phyloP scores from a whole-genome alignment of 1,140 invertebrate species.

The Polypedilum vanderplanki region DNA sequence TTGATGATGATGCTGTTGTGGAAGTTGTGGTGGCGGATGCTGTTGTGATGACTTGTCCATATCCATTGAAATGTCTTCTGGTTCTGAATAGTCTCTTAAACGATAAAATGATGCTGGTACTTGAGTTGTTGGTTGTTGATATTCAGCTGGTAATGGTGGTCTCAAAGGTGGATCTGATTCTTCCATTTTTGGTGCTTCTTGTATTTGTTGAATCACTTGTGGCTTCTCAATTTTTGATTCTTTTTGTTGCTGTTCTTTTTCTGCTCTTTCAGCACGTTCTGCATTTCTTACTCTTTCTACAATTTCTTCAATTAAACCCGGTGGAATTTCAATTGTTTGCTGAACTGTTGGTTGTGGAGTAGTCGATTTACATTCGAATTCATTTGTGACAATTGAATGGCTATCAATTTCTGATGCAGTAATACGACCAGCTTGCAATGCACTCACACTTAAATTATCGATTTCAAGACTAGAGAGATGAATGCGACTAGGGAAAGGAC shows the following conservation, averaged over 20 bases:
- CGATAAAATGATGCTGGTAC: slow-evolving; percentile 44
- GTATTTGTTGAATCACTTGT: slow-evolving; percentile 8
- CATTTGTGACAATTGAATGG: slow-evolving; percentile 50
- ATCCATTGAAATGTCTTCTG: slow-evolving; percentile 37
- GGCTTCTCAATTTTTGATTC: slow-evolving; percentile 29
- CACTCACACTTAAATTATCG: slow-evolving; percentile 64
- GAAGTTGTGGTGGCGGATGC: slow-evolving; percentile 6
- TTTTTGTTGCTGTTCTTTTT: slow-evolving; percentile 5
- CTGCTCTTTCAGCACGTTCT: slow-evolving; percentile 34
- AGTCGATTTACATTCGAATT: slow-evolving; percentile 52
- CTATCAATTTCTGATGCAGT: slow-evolving; percentile 71
- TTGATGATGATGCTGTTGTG: slow-evolving; percentile 34
- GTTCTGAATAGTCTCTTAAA: slow-evolving; percentile 43
- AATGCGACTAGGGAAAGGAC: slow-evolving; percentile 41
- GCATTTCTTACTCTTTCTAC: slow-evolving; percentile 42
- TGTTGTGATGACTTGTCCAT: no score
- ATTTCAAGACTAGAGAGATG: slow-evolving; percentile 69
- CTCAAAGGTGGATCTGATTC: slow-evolving; percentile 30
- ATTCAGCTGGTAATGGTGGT: slow-evolving; percentile 32
- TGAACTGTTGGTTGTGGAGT: slow-evolving; percentile 50
- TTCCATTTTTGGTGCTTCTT: slow-evolving; percentile 31
- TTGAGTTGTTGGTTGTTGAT: slow-evolving; percentile 37
- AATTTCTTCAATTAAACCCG: slow-evolving; percentile 55
- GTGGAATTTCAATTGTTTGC: slow-evolving; percentile 54
- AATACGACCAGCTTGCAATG: slow-evolving; percentile 67